Base-by-base conservation (phyloP, 2,797 vertebrate genomes). In the Xerus rutilus region DNA sequence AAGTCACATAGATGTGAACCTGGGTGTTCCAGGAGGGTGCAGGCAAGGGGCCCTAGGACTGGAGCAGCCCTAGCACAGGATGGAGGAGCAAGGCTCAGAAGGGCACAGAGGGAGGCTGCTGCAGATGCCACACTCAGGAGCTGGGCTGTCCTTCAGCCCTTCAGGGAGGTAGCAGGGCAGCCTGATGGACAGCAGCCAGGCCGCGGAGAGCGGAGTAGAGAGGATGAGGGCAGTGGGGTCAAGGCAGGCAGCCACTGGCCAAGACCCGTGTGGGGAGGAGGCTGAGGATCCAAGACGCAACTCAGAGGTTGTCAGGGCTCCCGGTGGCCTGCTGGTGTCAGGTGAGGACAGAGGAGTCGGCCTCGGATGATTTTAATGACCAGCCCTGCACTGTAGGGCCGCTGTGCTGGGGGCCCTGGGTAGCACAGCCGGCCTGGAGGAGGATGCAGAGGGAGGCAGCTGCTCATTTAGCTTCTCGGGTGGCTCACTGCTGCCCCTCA, bases 181-280 rank as follows among this genome's bases (percentile, higher is more conserved):
- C 12, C 2, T 0, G 12, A 14, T 0, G 21, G 49, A 69, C 2
- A 39, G 39, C 73, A 30, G 28, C 47, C 72, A 49, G 12, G 20
- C 0, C 5, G 78, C 70, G 20, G 20, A 67, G 18, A 9, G 17
- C 0, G 0, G n/a, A n/a, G 45, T 5, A 1, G 45, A 3, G 13
- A 18, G 8, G 14, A 9, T 0, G 12, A 23, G 30, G 32, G 3
- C 3, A 10, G 30, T 25, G n/a, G 20, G 28, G 52, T 65, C 8
- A 3, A 35, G 54, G 30, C 47, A 64, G 25, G 20, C n/a, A 30
- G 14, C 11, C 2, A 12, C 18, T 23, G 72, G 62, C 52, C 49
- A 25, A 32, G 25, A 45, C 35, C 17, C 57, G 39, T 2, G 0
- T 25, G 59, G 67, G 45, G 21, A 72, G 5, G 52, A 13, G n/a